Evolutionary conservation across 1,140 invertebrate species (phyloP).

Genomic region (Drosophila rhopaloa): DNA sequence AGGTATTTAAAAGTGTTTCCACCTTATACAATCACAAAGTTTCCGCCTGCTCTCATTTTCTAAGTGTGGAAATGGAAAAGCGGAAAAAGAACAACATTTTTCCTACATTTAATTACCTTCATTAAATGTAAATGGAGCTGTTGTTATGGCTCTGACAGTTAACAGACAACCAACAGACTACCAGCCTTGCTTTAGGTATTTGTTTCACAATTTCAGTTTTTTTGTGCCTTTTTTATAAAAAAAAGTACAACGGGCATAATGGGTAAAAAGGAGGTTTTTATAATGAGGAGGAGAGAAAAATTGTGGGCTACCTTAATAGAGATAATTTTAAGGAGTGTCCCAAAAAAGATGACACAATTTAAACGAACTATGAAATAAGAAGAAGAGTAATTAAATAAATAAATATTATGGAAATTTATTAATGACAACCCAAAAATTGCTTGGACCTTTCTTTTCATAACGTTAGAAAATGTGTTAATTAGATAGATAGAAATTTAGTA

Average conservation of each 20-base stretch:
- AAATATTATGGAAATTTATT: too few species aligned
- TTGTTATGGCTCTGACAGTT: constrained; percentile 57
- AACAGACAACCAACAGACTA: constrained; percentile 34
- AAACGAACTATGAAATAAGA: too few species aligned
- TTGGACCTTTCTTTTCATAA: too few species aligned
- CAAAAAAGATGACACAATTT: neutral
- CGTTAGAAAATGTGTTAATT: too few species aligned
- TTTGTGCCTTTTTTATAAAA: neutral
- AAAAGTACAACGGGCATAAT: neutral
- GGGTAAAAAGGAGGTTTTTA: constrained; percentile 2
- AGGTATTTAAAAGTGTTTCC: neutral
- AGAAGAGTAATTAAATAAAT: neutral
- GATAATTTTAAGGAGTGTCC: neutral
- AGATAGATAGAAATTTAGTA: too few species aligned
- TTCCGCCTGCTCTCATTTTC: constrained; percentile 1
- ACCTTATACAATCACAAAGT: neutral
- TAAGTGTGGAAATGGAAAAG: constrained; percentile 3
- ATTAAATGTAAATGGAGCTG: constrained; percentile 79
- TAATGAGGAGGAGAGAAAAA: constrained; percentile 7
- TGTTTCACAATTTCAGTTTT: constrained; percentile 21
- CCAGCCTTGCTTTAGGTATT: constrained; percentile 9
- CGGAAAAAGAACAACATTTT: constrained; percentile 42
- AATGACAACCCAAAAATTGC: too few species aligned
- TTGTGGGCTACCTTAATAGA: neutral
- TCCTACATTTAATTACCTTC: constrained; percentile 76